Evolutionary conservation across 2,113 vertebrate genomes (phyloP), one percentile per base, ranked within the genome.

Genomic region (Chascanopsetta lugubris): DNA sequence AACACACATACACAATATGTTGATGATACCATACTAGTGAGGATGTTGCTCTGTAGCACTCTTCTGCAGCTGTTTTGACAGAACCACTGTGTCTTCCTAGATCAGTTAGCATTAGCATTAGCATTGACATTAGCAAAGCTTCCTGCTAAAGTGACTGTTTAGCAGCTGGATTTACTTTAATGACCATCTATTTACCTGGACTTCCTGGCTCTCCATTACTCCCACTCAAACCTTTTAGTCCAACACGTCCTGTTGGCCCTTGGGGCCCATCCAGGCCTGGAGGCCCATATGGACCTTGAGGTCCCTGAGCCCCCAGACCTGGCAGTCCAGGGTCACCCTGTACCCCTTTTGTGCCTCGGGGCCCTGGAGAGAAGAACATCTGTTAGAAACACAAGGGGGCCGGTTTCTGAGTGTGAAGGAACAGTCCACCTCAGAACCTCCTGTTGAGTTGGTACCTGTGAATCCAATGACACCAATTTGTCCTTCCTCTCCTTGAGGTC

Each of bases 401-500:
- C 13, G 7, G 15, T 50, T 50, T 17, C 5, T 50, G 25, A 26
- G 25, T 49, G 15, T 4, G 29, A 27, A 27, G 15, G 13, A 27
- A 27, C 15, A 29, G 5, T 49, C 2, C 12, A 8, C n/a, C 43
- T 46, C 45, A 21, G 12, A 24, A 2, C 21, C 25, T 25, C 4
- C 21, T 58, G 10, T 30, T 30, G 22, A 45, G 18, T 46, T 8
- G 2, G 10, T 59, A 80, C 85, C 81, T 82, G 72, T 72, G 43
- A 88, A 82, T 49, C 85, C 80, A 0, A 83, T 34, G 22, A 72
- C 4, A 5, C 92, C 92, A 0, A 8, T 15, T 0, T 0, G 42
- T 32, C 91, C 92, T 24, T 9, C 27, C 36, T 36, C 13, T 76
- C 92, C 91, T 12, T 15, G n/a, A 13, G 69, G 43, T 49, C 92